Base-by-base conservation (phyloP, 1,140 invertebrate genomes). In the Temnothorax longispinosus region DNA sequence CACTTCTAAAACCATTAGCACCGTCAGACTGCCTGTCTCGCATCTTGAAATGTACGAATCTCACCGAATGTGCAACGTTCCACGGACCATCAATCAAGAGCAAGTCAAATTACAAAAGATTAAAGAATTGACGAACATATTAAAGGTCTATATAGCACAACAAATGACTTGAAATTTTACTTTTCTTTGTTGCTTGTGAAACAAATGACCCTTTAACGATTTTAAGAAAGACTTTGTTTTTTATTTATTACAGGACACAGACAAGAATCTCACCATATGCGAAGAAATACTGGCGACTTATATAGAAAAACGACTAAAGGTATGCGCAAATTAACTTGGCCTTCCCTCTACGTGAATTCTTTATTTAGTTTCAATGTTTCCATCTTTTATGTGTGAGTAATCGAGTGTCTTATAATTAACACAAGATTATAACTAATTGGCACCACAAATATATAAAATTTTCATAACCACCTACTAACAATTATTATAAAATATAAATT, bases 231-330 rank as follows among this genome's bases (percentile, higher is more conserved):
- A 77, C 54, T 44, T n/a, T 2, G 32, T 44, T 77, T 44, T 85
- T 86, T 77, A n/a, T 80, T 41, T 88, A 75, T 27, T 21, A 18
- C 64, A 94, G 93, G 93, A 93, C 32, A 94, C 92, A 5, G 93
- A 94, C 44, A 87, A 87, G 74, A 94, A 94, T 69, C 87, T 94
- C 60, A 93, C 92, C 13, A 78, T 89, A n/a, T 94, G 93, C 78
- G 93, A 94, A 75, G 91, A 93, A 85, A 93, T 94, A 77, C 60
- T 94, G 56, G 69, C 89, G 35, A 72, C 87, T 44, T 94, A 94
- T 32, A 86, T 93, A 56, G 86, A 88, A 41, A 93, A 90, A 69
- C 89, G 90, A 74, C 69, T 92, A 5, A 87, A 91, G 93, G 93
- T 94, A 93, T 32, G 91, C 89, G 10, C 4, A 69, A 78, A 90